These are phyloP conservation scores for Pyrrhosoma nymphula DNA, from an alignment of 2,888 invertebrate species.

Conservation along the genomic window DNA sequence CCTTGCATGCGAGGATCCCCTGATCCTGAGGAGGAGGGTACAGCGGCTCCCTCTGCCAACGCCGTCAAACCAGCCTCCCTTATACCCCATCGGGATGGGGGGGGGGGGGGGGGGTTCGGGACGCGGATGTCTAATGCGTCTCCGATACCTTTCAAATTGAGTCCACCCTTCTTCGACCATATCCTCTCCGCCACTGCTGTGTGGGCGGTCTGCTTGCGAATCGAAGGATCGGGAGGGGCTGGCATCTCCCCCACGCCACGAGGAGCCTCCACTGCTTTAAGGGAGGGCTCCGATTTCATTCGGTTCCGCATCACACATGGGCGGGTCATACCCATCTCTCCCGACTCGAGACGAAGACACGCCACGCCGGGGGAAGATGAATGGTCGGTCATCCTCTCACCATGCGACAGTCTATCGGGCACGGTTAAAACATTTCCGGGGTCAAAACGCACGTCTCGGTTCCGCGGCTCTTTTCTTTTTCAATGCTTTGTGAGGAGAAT, in stretches of 20 bases:
- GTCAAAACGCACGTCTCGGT: not conserved
- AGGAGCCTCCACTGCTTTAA: not conserved
- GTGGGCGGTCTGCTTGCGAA: not conserved
- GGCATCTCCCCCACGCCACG: not conserved
- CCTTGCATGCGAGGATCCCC: not conserved
- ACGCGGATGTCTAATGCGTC: constrained; percentile 52
- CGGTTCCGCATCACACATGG: not conserved
- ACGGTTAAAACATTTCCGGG: not conserved
- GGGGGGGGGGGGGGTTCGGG: not conserved
- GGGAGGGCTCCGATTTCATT: not conserved
- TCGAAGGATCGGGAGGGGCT: not conserved
- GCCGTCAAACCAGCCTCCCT: not conserved
- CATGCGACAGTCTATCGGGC: not conserved
- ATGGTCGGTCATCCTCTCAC: not conserved
- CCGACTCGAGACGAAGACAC: not conserved
- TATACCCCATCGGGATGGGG: not conserved
- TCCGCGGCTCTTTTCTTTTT: not conserved
- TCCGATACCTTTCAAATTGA: constrained; percentile 65
- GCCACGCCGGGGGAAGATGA: not conserved
- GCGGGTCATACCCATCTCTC: not conserved
- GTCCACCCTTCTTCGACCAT: not conserved
- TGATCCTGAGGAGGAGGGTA: not conserved
- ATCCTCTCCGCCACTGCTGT: not conserved
- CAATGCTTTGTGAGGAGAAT: not conserved
- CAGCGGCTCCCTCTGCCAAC: too few relatives aligned